Evolutionary conservation across 2,888 invertebrate genomes (phyloP).

Genomic region (Gari tellinella): DNA sequence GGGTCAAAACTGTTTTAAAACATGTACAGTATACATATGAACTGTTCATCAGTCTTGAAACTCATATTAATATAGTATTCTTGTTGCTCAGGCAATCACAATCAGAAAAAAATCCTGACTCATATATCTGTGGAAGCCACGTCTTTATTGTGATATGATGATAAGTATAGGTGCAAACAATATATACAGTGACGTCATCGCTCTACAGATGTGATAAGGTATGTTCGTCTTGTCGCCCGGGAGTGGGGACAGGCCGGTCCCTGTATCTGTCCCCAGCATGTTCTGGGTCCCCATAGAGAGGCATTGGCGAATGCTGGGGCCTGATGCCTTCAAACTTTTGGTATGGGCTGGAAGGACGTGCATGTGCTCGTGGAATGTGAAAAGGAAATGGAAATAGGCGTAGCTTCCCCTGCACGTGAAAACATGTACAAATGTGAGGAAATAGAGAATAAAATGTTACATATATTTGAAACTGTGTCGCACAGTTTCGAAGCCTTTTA

Average conservation of each 20-base stretch:
- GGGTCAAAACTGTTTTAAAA: no score
- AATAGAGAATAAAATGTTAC: neutral
- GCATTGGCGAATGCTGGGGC: slow-evolving; percentile 34
- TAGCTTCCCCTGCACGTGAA: slow-evolving; percentile 52
- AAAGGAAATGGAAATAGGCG: slow-evolving; percentile 59
- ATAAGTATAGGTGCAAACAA: no score
- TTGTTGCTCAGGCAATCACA: no score
- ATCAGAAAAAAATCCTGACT: no score
- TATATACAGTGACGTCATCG: no score
- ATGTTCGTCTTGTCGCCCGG: slow-evolving; percentile 42
- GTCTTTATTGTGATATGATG: no score
- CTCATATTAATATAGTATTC: no score
- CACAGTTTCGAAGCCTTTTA: no score
- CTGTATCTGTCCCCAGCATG: slow-evolving; percentile 35
- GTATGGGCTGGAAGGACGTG: slow-evolving; percentile 38
- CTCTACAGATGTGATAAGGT: slow-evolving; percentile 48
- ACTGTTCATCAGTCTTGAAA: no score
- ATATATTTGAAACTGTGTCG: no score
- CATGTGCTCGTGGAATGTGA: slow-evolving; percentile 68
- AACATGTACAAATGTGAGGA: slow-evolving; percentile 11
- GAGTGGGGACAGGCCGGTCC: slow-evolving; percentile 39
- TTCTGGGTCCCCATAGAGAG: slow-evolving; percentile 37
- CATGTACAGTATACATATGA: no score
- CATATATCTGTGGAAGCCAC: no score
- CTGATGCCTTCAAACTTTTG: slow-evolving; percentile 60